Base-by-base conservation (phyloP, 2,888 invertebrate genomes). In the Tetragonula carbonaria region DNA sequence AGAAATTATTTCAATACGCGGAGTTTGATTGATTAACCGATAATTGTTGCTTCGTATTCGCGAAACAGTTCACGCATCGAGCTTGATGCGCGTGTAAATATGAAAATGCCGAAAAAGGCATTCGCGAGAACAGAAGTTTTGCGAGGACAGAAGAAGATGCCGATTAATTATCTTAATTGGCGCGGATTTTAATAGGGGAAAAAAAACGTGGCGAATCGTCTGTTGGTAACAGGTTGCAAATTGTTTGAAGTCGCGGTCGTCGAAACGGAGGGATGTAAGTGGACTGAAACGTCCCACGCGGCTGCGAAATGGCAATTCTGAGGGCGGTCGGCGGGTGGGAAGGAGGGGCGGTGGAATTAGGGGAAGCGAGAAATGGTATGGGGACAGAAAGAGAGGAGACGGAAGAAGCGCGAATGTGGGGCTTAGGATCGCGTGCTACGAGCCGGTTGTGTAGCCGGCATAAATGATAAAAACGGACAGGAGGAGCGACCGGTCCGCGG, bases 401-500 rank as follows among this genome's bases (percentile, higher is more conserved):
- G 53, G 38, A 73, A 65, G 63, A 28, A 16, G 62, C 50, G 78
- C 62, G 74, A 78, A 74, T 59, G 63, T 21, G 80, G 79, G 75
- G 62, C 75, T 59, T 57, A 80, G 71, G 82, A 91, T 92, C 87
- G 92, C 92, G 91, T 92, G 92, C 87, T 90, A 85, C 88, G 80
- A 90, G 88, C 90, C 90, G 90, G 90, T 91, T 91, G 91, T 85
- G 86, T 91, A 90, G 84, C 82, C 73, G 86, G 89, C 88, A 89
- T 91, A 92, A 92, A 92, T 92, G 91, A 92, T 92, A 92, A 92
- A 92, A 92, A 91, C 91, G 89, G 90, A 91, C 91, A 89, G 88
- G 87, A 89, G 88, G 80, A 89, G 88, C 88, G 90, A 92, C 89
- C 91, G 91, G 91, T 92, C 90, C 91, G 87, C 86, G 88, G 87